phyloP scores from a whole-genome alignment of 2,888 invertebrate genomes.

The Orchesella flavescens region DNA sequence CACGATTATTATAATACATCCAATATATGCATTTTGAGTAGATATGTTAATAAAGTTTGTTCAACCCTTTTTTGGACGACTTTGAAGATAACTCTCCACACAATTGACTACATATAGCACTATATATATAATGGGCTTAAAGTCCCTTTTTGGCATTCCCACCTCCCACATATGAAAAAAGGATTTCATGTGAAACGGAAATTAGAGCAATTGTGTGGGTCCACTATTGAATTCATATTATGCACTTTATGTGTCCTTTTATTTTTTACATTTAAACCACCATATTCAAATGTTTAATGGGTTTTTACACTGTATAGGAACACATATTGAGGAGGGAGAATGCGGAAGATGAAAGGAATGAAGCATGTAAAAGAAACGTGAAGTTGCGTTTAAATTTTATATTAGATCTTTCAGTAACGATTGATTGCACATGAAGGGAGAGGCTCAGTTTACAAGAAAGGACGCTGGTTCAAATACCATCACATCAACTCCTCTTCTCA shows the following conservation, averaged over 20 bases:
- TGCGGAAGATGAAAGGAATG: neutral
- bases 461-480: conserved; percentile 16
- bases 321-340: neutral
- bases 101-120: too few relatives aligned
- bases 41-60: too few relatives aligned
- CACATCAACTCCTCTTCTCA: neutral
- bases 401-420: conserved; percentile 28
- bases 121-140: too few relatives aligned
- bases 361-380: conserved; percentile 24
- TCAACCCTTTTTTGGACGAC: too few relatives aligned
- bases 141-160: too few relatives aligned
- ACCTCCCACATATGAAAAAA: too few relatives aligned
- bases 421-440: conserved; percentile 33
- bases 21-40: too few relatives aligned
- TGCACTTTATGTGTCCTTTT: neutral
- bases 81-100: too few relatives aligned
- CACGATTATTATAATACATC: too few relatives aligned
- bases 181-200: conserved; percentile 10
- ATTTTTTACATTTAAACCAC: neutral
- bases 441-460: conserved; percentile 24
- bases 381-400: conserved; percentile 34
- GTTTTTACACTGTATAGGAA: neutral
- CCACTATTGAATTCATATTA: conserved; percentile 1
- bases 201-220: conserved; percentile 7
- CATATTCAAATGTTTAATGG: conserved; percentile 28